Evolutionary conservation across 1,140 invertebrate genomes (phyloP).

Genomic region (Trichoplusia ni): DNA sequence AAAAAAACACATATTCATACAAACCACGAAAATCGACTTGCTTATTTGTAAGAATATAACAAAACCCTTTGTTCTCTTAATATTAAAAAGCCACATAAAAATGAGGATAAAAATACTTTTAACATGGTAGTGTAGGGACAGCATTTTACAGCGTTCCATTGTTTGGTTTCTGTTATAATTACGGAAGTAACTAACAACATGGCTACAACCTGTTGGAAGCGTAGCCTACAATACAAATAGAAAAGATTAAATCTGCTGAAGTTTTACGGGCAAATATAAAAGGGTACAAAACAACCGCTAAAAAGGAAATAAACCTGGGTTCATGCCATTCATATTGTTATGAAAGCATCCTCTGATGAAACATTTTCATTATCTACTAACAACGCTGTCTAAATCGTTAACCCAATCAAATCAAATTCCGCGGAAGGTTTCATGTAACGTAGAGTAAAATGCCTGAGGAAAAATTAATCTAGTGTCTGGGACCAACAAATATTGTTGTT

Average conservation of each 20-base stretch:
- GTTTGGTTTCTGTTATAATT: conserved; percentile 32
- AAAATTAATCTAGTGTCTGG: conserved; percentile 76
- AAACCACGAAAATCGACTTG: too few species aligned
- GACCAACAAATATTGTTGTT: conserved; percentile 77
- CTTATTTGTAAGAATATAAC: neutral
- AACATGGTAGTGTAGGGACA: conserved; percentile 24
- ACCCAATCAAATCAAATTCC: conserved; percentile 15
- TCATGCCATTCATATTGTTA: neutral
- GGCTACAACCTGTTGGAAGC: conserved; percentile 21
- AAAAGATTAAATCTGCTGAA: conserved; percentile 11
- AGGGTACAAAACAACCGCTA: neutral
- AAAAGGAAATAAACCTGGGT: conserved; percentile 4
- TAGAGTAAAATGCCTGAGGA: conserved; percentile 65
- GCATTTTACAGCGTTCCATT: conserved; percentile 18
- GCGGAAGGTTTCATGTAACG: conserved; percentile 20
- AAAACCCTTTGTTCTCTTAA: conserved; percentile 11
- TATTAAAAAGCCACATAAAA: conserved; percentile 21
- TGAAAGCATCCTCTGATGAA: neutral
- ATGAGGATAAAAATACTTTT: conserved; percentile 15
- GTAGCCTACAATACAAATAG: conserved; percentile 22
- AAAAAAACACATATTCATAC: neutral
- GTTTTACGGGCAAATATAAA: neutral
- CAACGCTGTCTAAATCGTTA: neutral
- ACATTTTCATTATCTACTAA: neutral
- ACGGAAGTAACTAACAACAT: conserved; percentile 28